Base-by-base conservation (phyloP, 1,140 invertebrate genomes). In the Zaprionus capensis region DNA sequence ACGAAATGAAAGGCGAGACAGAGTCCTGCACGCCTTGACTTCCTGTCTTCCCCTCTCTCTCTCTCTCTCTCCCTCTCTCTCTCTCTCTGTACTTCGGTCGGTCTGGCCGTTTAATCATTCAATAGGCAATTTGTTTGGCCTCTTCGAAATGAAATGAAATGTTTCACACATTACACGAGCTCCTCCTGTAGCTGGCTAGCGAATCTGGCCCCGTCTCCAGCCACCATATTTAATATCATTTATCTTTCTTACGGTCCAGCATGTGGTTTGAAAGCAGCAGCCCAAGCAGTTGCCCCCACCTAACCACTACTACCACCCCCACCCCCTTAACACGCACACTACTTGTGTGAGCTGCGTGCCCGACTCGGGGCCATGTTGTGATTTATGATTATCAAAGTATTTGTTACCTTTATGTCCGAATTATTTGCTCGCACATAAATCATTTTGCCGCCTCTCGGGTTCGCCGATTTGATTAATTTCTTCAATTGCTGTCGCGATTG, bases 301-400 rank as follows among this genome's bases (percentile, higher is more conserved):
- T 12, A 3, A 20, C 28, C n/a, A 34, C 22, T 6, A 24, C 57
- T 24, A 34, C 1, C n/a, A 28, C 15, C 26, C n/a, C 36, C 12
- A 15, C n/a, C 1, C 49, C 5, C 53, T 5, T 20, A 38, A 17
- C 14, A 15, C 36, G 3, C 20, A 22, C 41, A 63, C 44, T 59
- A 31, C 59, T 46, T 51, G 68, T 63, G 71, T 72, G 71, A 9
- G 59, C 5, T 15, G 34, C n/a, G 34, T 51, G 53, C 4, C 34
- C 46, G 34, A 36, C 44, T 31, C 15, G 49, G 53, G 44, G 63
- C 62, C 38, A 31, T 78, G 83, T 87, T 87, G 84, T 90, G 85
- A 90, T 90, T 90, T 90, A 90, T 90, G 85, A 80, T 90, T 90
- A 82, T 90, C 81, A 90, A 90, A 85, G 85, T 90, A 85, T 90